These are phyloP conservation scores for Chinchilla lanigera DNA, from an alignment of 2,113 vertebrate species.

Conservation along the genomic window DNA sequence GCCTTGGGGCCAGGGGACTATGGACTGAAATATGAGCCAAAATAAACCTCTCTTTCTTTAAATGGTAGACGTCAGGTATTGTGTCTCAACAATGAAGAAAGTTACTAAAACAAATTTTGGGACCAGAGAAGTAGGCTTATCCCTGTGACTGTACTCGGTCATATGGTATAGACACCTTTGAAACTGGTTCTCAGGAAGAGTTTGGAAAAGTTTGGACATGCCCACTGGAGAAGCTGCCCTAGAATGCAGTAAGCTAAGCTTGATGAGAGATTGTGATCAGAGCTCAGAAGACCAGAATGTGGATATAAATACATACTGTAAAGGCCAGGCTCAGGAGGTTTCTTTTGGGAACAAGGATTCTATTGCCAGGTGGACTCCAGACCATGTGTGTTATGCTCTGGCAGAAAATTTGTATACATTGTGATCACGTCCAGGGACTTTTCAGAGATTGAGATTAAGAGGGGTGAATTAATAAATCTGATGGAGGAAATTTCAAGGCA, in stretches of 20 bases:
- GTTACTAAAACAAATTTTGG: background rate
- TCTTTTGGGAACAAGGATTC: background rate
- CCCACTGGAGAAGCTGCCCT: background rate
- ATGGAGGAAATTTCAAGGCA: background rate
- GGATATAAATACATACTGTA: background rate
- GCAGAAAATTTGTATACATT: background rate
- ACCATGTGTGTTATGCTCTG: background rate
- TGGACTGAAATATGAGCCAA: too few species aligned
- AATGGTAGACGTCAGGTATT: background rate
- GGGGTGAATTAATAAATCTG: background rate
- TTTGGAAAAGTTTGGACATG: background rate
- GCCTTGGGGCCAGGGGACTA: background rate
- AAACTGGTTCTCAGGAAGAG: background rate
- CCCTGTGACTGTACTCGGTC: background rate
- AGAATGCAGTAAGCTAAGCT: background rate
- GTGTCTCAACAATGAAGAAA: background rate
- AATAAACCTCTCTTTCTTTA: too few species aligned
- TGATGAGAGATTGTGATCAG: background rate
- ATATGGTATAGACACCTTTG: background rate
- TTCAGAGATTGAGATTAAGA: background rate
- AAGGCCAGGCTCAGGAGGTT: background rate
- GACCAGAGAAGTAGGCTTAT: background rate
- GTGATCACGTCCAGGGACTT: background rate
- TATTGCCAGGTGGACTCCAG: background rate
- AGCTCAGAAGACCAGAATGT: background rate